A percentile compares a stretch with the other conserved stretches of the same genome.
These are phyloP conservation scores for Brachymystax lenok DNA, from an alignment of 2,797 vertebrate genomes.

Conservation along the genomic window DNA sequence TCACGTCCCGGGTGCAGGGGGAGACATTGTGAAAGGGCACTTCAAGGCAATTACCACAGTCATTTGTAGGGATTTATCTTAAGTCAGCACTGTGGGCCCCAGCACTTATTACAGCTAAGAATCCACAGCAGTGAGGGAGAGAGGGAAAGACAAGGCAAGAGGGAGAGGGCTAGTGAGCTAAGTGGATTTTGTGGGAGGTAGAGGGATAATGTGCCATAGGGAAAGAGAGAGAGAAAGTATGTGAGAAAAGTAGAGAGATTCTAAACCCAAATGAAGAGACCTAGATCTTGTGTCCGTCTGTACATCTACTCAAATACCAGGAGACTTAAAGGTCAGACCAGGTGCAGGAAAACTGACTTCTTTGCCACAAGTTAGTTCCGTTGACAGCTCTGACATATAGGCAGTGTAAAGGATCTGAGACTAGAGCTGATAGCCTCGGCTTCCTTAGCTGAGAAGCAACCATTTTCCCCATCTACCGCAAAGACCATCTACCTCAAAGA, in stretches of 20 bases:
- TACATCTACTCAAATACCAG: background rate
- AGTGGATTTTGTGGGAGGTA: background rate
- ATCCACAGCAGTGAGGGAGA: background rate
- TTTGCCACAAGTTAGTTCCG: background rate
- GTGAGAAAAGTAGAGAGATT: background rate
- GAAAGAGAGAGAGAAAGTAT: constrained; percentile 17
- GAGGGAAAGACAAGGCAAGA: background rate
- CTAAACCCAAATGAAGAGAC: background rate
- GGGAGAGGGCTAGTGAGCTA: background rate
- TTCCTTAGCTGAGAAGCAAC: background rate
- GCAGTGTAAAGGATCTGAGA: background rate
- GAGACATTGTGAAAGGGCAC: constrained; percentile 39
- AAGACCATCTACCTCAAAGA: background rate
- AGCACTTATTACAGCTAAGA: constrained; percentile 6
- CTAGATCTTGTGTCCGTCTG: background rate
- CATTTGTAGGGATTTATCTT: constrained; percentile 47
- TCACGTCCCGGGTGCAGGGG: constrained; percentile 29
- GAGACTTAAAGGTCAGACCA: constrained; percentile 7
- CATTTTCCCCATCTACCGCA: background rate
- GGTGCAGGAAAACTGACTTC: background rate
- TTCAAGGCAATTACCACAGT: constrained; percentile 44
- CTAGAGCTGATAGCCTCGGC: background rate
- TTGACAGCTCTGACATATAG: background rate
- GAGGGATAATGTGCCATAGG: background rate
- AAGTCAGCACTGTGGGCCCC: constrained; percentile 31